A percentile compares a stretch with the other conserved stretches of the same genome.
Evolutionary conservation across 2,113 vertebrate species (phyloP).

Genomic region (Paratilapia polleni): DNA sequence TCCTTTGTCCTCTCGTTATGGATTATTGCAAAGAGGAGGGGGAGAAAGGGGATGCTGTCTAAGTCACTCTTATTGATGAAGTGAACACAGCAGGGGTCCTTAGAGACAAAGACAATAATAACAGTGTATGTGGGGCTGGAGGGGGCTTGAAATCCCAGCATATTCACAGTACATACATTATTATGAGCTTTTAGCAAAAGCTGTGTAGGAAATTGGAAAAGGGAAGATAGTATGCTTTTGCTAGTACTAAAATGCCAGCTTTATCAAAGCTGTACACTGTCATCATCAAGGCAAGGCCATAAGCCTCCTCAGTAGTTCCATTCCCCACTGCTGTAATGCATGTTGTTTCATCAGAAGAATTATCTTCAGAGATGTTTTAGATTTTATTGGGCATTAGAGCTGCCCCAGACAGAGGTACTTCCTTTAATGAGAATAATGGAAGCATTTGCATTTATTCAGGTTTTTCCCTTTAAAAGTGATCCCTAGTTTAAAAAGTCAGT

Average conservation of each 20-base stretch:
- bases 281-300: neutral
- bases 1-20: slow-evolving; percentile 75
- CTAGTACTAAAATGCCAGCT: neutral
- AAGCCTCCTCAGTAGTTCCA: neutral
- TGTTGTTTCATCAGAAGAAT: slow-evolving; percentile 8
- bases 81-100: slow-evolving; percentile 56
- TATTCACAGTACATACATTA: slow-evolving; percentile 3
- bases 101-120: slow-evolving; percentile 46
- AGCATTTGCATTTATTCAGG: neutral
- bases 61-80: slow-evolving; percentile 62
- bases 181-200: neutral
- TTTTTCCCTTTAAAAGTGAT: neutral
- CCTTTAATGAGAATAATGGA: neutral
- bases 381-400: slow-evolving; percentile 1
- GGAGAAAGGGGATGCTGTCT: slow-evolving; percentile 12
- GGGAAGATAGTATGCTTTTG: neutral
- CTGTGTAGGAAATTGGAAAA: neutral
- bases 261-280: neutral
- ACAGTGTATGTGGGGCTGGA: slow-evolving; percentile 15
- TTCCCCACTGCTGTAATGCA: neutral
- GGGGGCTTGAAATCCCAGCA: slow-evolving; percentile 20
- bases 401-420: neutral
- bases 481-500: neutral
- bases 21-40: slow-evolving; percentile 56
- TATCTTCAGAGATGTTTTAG: slow-evolving; percentile 18